Evolutionary conservation across 2,888 invertebrate genomes (phyloP).

Genomic region (Drosophila demipolita): DNA sequence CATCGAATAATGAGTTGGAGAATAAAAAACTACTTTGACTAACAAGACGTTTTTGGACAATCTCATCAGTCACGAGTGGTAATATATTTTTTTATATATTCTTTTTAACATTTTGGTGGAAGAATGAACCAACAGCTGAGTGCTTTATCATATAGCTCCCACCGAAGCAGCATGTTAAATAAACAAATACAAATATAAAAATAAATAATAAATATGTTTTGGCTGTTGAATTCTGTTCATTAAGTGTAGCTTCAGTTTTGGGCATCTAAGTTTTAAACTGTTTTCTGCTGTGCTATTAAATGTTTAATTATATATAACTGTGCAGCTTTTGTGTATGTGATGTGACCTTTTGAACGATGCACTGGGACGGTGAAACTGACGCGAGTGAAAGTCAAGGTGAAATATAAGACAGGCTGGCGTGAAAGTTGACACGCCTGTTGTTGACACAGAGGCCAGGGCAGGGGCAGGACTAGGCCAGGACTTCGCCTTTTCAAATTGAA

Average conservation of each 20-base stretch:
- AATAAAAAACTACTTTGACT: background rate
- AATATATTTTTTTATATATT: background rate
- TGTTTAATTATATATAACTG: conserved; percentile 15
- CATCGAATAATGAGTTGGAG: background rate
- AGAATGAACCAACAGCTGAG: background rate
- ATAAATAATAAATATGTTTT: background rate
- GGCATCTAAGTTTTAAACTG: background rate
- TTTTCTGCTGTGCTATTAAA: conserved; percentile 12
- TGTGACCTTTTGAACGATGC: conserved; percentile 30
- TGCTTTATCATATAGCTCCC: background rate
- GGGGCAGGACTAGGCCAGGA: conserved; percentile 63
- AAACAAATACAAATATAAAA: background rate
- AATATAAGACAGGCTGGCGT: conserved; percentile 45
- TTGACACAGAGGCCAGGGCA: conserved; percentile 71
- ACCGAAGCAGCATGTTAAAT: background rate
- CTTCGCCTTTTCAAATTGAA: conserved; percentile 60
- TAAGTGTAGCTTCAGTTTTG: background rate
- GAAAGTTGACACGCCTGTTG: conserved; percentile 53
- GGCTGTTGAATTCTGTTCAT: background rate
- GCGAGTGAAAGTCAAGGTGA: conserved; percentile 65
- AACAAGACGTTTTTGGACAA: background rate
- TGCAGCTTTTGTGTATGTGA: conserved; percentile 2
- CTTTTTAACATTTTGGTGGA: background rate
- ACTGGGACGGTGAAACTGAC: conserved; percentile 15
- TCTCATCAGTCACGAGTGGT: background rate